Conservation (phyloP, 2,797 vertebrate genomes). For the Hoplostethus mediterraneus region DNA sequence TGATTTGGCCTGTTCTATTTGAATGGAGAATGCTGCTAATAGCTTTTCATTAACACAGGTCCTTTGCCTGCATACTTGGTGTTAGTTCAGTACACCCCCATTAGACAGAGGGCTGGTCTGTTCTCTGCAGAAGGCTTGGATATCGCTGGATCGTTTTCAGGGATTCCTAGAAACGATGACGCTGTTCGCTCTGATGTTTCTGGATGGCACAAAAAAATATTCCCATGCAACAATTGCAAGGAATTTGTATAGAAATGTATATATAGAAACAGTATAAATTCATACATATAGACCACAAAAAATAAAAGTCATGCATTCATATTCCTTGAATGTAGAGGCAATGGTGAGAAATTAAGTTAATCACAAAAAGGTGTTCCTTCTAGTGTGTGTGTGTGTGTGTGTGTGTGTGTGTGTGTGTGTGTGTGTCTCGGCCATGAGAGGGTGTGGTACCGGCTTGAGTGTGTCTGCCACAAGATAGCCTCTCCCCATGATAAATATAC, state of each 20-base stretch:
- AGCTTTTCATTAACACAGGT: conserved; percentile 72
- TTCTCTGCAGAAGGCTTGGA: conserved; percentile 28
- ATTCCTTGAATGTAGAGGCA: too few relatives aligned
- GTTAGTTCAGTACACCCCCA: conserved; percentile 39
- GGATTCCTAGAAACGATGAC: background rate
- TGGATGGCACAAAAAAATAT: background rate
- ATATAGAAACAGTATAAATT: background rate
- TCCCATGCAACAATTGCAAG: too few relatives aligned
- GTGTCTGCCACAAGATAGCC: background rate
- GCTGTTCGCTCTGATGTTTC: background rate
- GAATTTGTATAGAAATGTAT: too few relatives aligned
- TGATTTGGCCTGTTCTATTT: conserved; percentile 74
- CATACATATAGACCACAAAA: background rate
- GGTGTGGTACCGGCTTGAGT: background rate
- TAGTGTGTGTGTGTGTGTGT: too few relatives aligned
- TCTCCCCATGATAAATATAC: background rate
- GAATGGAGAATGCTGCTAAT: conserved; percentile 70
- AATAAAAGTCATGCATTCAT: background rate
- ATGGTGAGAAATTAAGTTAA: background rate
- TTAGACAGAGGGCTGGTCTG: conserved; percentile 44
- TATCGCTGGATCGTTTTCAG: conserved; percentile 18
- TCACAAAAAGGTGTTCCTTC: background rate
- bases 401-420: background rate
- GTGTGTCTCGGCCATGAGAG: background rate
- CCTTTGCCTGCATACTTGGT: conserved; percentile 47